A percentile compares a stretch with the other conserved stretches of the same genome.
Evolutionary conservation across 1,140 invertebrate species (phyloP).

Genomic region (Musca domestica): DNA sequence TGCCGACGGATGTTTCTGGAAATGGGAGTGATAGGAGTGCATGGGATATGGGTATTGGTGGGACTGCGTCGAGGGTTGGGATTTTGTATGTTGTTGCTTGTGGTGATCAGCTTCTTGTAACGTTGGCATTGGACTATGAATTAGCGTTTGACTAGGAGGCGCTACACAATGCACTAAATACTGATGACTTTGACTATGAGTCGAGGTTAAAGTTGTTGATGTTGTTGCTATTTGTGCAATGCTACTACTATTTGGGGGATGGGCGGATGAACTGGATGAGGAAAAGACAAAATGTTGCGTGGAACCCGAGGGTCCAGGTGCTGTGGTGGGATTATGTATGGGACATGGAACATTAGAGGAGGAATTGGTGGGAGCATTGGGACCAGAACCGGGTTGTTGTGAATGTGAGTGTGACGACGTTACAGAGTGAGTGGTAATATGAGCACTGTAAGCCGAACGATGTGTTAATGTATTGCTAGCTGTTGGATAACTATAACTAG

Average conservation of each 20-base stretch:
- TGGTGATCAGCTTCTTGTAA: conserved; percentile 46
- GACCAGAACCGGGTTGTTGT: conserved; percentile 10
- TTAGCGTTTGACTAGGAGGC: conserved; percentile 40
- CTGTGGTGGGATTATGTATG: conserved; percentile 34
- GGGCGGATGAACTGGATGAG: conserved; percentile 29
- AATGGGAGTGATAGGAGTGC: conserved; percentile 46
- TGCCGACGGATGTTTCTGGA: conserved; percentile 51
- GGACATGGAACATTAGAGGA: conserved; percentile 38
- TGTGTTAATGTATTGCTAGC: conserved; percentile 32
- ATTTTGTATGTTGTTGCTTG: conserved; percentile 24
- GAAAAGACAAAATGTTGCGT: conserved; percentile 29
- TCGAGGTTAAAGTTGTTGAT: conserved; percentile 42
- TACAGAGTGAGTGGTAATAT: conserved; percentile 35
- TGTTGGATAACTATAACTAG: conserved; percentile 43
- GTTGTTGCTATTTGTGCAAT: conserved; percentile 46
- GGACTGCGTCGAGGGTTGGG: conserved; percentile 21
- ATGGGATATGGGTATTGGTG: conserved; percentile 17
- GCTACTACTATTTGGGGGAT: conserved; percentile 31
- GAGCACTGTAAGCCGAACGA: conserved; percentile 14
- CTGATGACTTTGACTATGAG: conserved; percentile 52
- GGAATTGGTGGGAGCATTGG: conserved; percentile 20
- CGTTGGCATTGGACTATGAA: conserved; percentile 51
- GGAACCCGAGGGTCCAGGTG: conserved; percentile 29
- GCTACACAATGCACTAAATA: conserved; percentile 53
- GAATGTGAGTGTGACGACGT: conserved; percentile 33